These are phyloP conservation scores for Esox lucius DNA, from an alignment of 2,797 vertebrate species.

Conservation along the genomic window DNA sequence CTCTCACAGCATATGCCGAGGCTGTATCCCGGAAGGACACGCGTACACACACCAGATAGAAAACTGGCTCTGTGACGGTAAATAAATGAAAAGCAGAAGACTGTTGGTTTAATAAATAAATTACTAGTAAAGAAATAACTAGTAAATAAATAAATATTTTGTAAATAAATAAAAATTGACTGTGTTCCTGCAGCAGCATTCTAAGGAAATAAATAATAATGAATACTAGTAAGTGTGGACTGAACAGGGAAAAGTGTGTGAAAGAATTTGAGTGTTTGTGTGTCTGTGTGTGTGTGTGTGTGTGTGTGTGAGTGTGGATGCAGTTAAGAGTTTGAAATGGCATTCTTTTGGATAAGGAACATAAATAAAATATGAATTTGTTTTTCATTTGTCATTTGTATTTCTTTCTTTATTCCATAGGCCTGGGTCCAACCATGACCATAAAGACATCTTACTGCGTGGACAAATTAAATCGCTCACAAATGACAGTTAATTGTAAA, in stretches of 20 bases:
- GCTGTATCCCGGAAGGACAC: constrained; percentile 46
- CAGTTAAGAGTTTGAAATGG: constrained; percentile 1
- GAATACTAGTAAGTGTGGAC: background rate
- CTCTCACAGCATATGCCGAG: constrained; percentile 74
- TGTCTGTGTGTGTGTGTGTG: background rate
- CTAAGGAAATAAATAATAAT: background rate
- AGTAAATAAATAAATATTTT: background rate
- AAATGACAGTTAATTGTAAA: no score
- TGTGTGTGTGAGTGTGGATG: background rate
- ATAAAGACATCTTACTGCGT: no score
- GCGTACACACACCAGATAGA: constrained; percentile 45
- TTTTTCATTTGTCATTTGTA: constrained; percentile 27
- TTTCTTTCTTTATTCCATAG: constrained; percentile 44
- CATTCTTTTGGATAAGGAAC: constrained; percentile 33
- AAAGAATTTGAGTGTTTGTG: background rate
- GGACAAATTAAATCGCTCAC: no score
- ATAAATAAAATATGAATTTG: constrained; percentile 49
- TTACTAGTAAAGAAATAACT: constrained; percentile 22
- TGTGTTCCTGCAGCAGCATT: background rate
- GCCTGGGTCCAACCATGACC: constrained; percentile 37
- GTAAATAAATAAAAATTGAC: no score
- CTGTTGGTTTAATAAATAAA: constrained; percentile 29
- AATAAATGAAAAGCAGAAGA: constrained; percentile 54
- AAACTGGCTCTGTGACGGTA: constrained; percentile 55
- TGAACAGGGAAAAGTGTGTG: background rate